Conservation (phyloP, 2,888 invertebrate genomes). For the Geophilus truncorum region DNA sequence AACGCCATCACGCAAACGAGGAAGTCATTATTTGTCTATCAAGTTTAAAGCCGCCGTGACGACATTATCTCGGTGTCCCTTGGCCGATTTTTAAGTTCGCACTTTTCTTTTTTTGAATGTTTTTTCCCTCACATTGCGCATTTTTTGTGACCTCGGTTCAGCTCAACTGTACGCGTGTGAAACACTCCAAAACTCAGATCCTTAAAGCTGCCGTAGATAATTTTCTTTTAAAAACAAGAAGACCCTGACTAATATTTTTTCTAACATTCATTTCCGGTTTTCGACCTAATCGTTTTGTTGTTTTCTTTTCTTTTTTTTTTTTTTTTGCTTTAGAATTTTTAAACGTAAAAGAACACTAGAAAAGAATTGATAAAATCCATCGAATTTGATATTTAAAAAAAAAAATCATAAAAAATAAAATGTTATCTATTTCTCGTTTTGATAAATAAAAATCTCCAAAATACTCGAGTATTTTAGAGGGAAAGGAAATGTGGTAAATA, state of each 20-base stretch:
- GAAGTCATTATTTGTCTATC: constrained; percentile 27
- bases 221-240: neutral
- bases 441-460: too few species aligned
- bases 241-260: neutral
- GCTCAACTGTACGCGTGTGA: neutral
- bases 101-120: neutral
- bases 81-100: neutral
- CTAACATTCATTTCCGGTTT: neutral
- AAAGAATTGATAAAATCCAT: too few species aligned
- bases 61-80: neutral
- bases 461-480: too few species aligned
- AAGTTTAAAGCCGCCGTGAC: constrained; percentile 14
- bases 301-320: neutral
- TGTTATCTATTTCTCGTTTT: too few species aligned
- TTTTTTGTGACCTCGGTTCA: neutral
- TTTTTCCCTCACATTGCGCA: neutral
- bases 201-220: constrained; percentile 1
- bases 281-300: neutral
- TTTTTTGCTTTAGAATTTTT: neutral
- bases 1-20: constrained; percentile 20
- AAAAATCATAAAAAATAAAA: too few species aligned
- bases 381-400: too few species aligned
- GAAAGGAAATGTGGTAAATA: too few species aligned
- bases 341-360: neutral
- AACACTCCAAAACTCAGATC: neutral